Conservation (phyloP, 2,113 vertebrate species). For the Pseudois nayaur region DNA sequence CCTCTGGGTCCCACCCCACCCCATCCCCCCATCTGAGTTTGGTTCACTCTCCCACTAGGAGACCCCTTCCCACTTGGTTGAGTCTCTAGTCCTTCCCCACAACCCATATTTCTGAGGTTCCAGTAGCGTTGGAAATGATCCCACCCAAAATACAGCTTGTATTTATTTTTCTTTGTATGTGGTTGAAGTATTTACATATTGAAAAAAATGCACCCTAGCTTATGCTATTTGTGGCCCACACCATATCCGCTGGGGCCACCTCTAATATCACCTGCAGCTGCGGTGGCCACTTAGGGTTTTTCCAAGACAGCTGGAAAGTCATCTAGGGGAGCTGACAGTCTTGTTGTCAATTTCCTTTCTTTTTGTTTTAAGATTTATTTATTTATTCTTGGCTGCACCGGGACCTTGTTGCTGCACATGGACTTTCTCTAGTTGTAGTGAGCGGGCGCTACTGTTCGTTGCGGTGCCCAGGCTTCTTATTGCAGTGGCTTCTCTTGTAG, state of each 20-base stretch:
- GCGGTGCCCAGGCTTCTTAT: accelerated
- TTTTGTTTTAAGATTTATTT: not conserved
- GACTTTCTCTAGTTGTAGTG: not conserved
- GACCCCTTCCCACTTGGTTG: not conserved
- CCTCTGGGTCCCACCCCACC: not conserved
- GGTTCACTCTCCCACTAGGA: not conserved
- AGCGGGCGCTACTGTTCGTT: accelerated
- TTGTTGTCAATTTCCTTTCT: not conserved
- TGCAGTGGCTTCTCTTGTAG: not conserved
- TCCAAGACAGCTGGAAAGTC: not conserved
- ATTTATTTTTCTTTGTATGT: not conserved
- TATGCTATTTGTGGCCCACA: conserved; percentile 17
- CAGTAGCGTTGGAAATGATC: not conserved
- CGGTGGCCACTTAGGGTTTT: not conserved
- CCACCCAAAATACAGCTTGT: not conserved
- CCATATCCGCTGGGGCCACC: not conserved
- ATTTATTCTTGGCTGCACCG: not conserved
- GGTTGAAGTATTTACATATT: not conserved
- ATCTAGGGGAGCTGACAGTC: not conserved
- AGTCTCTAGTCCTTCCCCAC: not conserved
- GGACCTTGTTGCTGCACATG: not conserved
- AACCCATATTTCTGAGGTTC: not conserved
- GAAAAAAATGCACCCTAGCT: not conserved
- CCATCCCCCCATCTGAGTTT: not conserved
- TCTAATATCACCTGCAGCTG: not conserved